phyloP scores from a whole-genome alignment of 2,797 vertebrate genomes.

The Peromyscus eremicus region DNA sequence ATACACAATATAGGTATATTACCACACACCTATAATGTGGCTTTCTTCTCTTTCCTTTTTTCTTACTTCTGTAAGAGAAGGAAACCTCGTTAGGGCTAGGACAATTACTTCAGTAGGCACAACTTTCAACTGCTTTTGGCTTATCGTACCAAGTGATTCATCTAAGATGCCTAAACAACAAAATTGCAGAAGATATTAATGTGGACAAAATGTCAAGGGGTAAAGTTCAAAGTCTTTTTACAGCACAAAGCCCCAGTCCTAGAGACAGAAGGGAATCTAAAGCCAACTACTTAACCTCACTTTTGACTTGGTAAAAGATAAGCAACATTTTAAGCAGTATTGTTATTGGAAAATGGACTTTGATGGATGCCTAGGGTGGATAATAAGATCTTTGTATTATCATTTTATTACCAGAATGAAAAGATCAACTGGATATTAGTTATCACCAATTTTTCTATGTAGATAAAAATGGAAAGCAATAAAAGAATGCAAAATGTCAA shows the following conservation, averaged over 20 bases:
- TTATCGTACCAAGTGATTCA: neutral
- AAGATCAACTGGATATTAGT: slow-evolving; percentile 77
- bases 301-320: slow-evolving; percentile 48
- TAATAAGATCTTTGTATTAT: slow-evolving; percentile 76
- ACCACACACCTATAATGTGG: neutral
- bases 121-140: neutral
- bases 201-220: slow-evolving; percentile 32
- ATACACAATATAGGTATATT: too few relatives aligned
- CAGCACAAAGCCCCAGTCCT: neutral
- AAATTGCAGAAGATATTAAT: neutral
- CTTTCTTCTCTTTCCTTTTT: neutral
- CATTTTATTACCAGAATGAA: slow-evolving; percentile 76
- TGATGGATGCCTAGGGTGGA: slow-evolving; percentile 70
- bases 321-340: neutral
- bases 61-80: neutral
- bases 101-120: neutral
- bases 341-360: slow-evolving; percentile 66
- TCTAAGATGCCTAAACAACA: slow-evolving; percentile 9
- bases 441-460: slow-evolving; percentile 58
- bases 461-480: slow-evolving; percentile 76
- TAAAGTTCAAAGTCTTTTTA: slow-evolving; percentile 66
- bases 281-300: slow-evolving; percentile 14
- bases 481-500: slow-evolving; percentile 69
- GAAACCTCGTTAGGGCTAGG: neutral
- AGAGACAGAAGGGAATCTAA: slow-evolving; percentile 46